Evolutionary conservation across 1,140 invertebrate genomes (phyloP).

Genomic region (Lepidotrigona ventralis): DNA sequence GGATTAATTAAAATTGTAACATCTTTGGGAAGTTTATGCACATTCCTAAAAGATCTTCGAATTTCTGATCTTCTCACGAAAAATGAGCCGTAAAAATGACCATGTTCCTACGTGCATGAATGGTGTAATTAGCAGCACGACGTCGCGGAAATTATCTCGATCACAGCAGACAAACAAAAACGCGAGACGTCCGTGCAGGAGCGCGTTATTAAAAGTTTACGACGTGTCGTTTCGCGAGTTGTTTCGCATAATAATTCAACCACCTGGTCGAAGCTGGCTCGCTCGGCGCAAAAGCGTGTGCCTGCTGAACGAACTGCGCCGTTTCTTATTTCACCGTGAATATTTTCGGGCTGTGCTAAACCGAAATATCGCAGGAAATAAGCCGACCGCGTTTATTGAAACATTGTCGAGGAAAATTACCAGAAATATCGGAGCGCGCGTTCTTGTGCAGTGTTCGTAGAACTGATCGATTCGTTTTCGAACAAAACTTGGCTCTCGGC

Average conservation of each 20-base stretch:
- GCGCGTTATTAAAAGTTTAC: conserved; percentile 31
- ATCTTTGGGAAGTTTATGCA: neutral
- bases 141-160: neutral
- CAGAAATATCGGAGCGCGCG: conserved; percentile 3
- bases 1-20: neutral
- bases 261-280: neutral
- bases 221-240: conserved; percentile 9
- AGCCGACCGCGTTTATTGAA: conserved; percentile 18
- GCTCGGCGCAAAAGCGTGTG: neutral
- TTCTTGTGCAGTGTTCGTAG: conserved; percentile 6
- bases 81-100: neutral
- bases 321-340: conserved; percentile 36
- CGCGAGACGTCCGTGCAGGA: conserved; percentile 1
- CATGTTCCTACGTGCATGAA: neutral
- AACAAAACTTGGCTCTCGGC: neutral
- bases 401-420: conserved; percentile 7
- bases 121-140: neutral
- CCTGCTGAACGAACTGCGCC: neutral
- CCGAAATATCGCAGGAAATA: conserved; percentile 20
- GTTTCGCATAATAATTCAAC: conserved; percentile 18
- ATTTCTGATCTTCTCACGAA: neutral
- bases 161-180: neutral
- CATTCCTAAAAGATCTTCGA: neutral
- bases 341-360: conserved; percentile 6
- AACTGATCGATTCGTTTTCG: neutral